phyloP scores from a whole-genome alignment of 2,113 vertebrate species.

The Nipponia nippon region DNA sequence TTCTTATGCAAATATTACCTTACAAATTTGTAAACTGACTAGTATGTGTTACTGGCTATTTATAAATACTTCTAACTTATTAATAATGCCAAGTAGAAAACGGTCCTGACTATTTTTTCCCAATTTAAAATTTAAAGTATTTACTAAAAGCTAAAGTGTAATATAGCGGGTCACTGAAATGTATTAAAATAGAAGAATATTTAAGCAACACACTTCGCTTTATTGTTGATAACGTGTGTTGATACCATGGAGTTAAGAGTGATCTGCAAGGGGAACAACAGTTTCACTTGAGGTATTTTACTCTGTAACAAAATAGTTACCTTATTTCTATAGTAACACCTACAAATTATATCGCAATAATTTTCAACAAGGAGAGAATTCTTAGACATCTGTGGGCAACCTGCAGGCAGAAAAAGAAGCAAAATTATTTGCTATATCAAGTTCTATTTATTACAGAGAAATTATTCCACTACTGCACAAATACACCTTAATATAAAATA shows the following conservation, averaged over 20 bases:
- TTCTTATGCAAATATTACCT: neutral
- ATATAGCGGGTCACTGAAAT: neutral
- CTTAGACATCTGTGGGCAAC: neutral
- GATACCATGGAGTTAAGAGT: neutral
- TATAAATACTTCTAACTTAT: neutral
- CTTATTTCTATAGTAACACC: neutral
- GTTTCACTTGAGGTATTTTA: neutral
- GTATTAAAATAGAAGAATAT: neutral
- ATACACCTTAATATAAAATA: neutral
- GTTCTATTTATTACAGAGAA: neutral
- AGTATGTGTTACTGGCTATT: neutral
- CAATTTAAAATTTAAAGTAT: neutral
- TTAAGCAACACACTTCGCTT: neutral
- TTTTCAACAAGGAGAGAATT: neutral
- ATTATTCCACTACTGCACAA: neutral
- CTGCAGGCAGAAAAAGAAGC: neutral
- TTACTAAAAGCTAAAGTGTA: neutral
- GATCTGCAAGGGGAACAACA: neutral
- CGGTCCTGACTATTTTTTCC: neutral
- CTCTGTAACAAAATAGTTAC: neutral
- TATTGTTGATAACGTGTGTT: neutral
- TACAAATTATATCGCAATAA: neutral
- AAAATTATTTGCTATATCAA: neutral
- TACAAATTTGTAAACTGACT: neutral
- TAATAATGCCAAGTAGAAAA: neutral